Evolutionary conservation across 2,113 vertebrate species (phyloP), one percentile per base, ranked within the genome.

Genomic region (Cygnus atratus): DNA sequence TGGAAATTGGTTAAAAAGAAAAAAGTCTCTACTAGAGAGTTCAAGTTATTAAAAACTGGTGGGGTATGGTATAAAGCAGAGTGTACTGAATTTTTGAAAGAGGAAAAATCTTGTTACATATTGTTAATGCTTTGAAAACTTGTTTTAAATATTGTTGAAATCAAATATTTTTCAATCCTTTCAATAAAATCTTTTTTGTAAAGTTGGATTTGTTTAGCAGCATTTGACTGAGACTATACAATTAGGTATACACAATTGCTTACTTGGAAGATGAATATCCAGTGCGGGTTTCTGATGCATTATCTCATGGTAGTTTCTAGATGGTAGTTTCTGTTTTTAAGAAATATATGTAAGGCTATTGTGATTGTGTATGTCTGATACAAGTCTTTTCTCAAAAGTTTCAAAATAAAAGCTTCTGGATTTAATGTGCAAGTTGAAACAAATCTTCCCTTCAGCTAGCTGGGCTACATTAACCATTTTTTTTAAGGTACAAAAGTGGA

Each of bases 161-260:
- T 97, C 96, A 68, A 91, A 35, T 97, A 95, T 97, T 98, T 98
- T 98, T 97, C 97, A 97, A 98, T 97, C 84, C 97, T 98, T 98
- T 98, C 98, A 98, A 98, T 99, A 99, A 99, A 99, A 85, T 70
- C 72, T 96, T 98, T 98, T 98, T 96, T 95, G 89, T 92, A 95
- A 95, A 78, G 73, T 54, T 94, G 89, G 43, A 85, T 78, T 95
- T 65, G 28, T 72, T 5, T 4, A 29, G 35, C n/a, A 44, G 35
- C 55, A 50, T 93, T 96, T 90, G 83, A 58, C 19, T 85, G 37
- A 33, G 83, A n/a, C 22, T 3, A 12, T 48, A 15, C 57, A 80
- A 26, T 5, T 0, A 10, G 6, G 52, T 62, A 5, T 20, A 6
- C 35, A 5, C 35, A 15, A 2, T 11, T 6, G 14, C 17, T 15